These are phyloP conservation scores for Periphyllus acericola DNA, from an alignment of 2,888 invertebrate genomes.

Conservation along the genomic window DNA sequence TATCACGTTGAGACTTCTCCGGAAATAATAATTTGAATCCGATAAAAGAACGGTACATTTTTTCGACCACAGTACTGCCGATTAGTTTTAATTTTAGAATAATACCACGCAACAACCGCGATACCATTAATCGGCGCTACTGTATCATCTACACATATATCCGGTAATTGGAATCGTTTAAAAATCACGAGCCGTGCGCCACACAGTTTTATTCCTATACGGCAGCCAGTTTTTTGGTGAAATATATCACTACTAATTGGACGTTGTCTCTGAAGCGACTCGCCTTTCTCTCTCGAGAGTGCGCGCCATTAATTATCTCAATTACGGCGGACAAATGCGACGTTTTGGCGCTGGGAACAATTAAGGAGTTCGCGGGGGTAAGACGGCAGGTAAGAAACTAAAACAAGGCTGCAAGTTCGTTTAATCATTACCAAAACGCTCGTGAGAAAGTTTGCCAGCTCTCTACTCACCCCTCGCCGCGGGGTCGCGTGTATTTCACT, in stretches of 20 bases:
- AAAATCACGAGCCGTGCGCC: no score
- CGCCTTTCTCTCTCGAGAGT: not conserved
- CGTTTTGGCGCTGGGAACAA: conserved; percentile 43
- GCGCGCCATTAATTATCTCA: conserved; percentile 54
- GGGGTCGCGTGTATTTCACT: not conserved
- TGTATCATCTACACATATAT: not conserved
- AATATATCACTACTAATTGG: conserved; percentile 34
- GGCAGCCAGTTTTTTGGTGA: not conserved
- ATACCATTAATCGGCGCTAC: not conserved
- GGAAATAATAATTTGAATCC: conserved; percentile 6
- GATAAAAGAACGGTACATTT: not conserved
- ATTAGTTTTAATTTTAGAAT: not conserved
- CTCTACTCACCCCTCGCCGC: not conserved
- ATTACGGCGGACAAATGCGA: conserved; percentile 50
- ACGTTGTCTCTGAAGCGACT: conserved; percentile 17
- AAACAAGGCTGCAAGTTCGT: conserved; percentile 57
- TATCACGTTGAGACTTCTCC: not conserved
- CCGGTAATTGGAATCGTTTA: no score
- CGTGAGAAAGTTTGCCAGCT: conserved; percentile 55
- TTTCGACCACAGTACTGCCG: not conserved
- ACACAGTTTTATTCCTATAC: no score
- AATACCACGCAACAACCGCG: not conserved
- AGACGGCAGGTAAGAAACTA: conserved; percentile 56
- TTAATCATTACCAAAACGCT: conserved; percentile 58
- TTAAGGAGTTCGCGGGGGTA: conserved; percentile 43